Evolutionary conservation across 2,888 invertebrate species (phyloP).

Genomic region (Trimorus sp.): DNA sequence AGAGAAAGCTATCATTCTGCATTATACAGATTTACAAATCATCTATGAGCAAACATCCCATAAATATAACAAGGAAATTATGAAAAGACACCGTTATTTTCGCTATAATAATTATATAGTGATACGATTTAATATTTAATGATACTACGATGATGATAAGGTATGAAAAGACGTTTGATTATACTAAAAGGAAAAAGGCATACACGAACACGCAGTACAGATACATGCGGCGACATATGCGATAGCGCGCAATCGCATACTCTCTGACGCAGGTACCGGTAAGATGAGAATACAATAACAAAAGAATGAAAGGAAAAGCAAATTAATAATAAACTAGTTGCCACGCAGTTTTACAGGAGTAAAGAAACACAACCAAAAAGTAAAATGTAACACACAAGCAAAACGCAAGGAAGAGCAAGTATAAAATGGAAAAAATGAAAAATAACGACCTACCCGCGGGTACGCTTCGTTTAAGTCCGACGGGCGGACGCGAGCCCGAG

Average conservation of each 20-base stretch:
- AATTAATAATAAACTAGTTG: constrained; percentile 77
- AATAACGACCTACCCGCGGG: constrained; percentile 82
- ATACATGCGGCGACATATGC: constrained; percentile 72
- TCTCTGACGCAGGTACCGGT: constrained; percentile 66
- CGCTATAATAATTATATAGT: constrained; percentile 81
- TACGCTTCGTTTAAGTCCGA: constrained; percentile 81
- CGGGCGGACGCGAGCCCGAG: constrained; percentile 59
- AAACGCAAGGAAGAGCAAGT: constrained; percentile 67
- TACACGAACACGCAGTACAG: constrained; percentile 71
- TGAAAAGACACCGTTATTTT: constrained; percentile 50
- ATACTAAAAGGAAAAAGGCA: constrained; percentile 70
- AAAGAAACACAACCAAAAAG: constrained; percentile 68
- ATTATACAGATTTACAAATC: no score
- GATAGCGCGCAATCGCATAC: constrained; percentile 65
- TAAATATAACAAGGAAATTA: no score
- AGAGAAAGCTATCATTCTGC: no score
- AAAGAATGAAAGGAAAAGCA: constrained; percentile 62
- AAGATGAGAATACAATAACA: constrained; percentile 64
- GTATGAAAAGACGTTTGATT: constrained; percentile 81
- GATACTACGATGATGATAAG: constrained; percentile 81
- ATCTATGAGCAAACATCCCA: no score
- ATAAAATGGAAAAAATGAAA: constrained; percentile 71
- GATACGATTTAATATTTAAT: constrained; percentile 80
- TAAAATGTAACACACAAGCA: constrained; percentile 61
- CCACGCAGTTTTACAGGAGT: constrained; percentile 77